phyloP scores from a whole-genome alignment of 2,888 invertebrate genomes.

The Sussaba pulchella region DNA sequence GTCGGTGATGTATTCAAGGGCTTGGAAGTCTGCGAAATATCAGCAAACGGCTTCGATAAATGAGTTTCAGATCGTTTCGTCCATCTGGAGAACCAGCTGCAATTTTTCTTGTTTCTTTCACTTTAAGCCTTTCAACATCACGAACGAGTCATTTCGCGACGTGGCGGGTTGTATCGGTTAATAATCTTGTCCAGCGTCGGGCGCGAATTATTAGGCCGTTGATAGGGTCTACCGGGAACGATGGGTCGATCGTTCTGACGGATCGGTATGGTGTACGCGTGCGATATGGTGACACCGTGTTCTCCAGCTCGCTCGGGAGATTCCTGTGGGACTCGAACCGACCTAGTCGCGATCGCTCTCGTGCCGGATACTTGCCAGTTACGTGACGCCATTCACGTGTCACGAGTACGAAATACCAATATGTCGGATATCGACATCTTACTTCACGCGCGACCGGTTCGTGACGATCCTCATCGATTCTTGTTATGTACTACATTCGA shows the following conservation, averaged over 20 bases:
- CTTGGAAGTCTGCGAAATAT: too few relatives aligned
- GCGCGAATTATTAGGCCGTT: background rate
- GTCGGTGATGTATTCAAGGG: too few relatives aligned
- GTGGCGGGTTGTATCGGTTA: too few relatives aligned
- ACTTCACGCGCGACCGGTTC: slow-evolving; percentile 52
- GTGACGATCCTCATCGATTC: slow-evolving; percentile 14
- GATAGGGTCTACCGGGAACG: slow-evolving; percentile 5
- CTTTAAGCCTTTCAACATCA: too few relatives aligned
- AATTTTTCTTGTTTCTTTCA: too few relatives aligned
- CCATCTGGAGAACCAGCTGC: too few relatives aligned
- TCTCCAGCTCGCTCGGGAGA: slow-evolving; percentile 31
- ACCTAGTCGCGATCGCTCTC: slow-evolving; percentile 68
- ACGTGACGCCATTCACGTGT: slow-evolving; percentile 76
- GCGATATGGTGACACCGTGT: slow-evolving; percentile 29
- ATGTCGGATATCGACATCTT: slow-evolving; percentile 68
- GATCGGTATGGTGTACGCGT: slow-evolving; percentile 27
- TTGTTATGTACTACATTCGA: slow-evolving; percentile 7
- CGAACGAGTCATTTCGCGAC: too few relatives aligned
- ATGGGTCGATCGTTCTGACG: slow-evolving; percentile 43
- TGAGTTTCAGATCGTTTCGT: too few relatives aligned
- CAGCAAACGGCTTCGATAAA: too few relatives aligned
- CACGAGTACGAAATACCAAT: slow-evolving; percentile 75
- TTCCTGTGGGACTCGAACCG: slow-evolving; percentile 61
- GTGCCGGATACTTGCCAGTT: slow-evolving; percentile 75
- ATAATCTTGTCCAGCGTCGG: too few relatives aligned